Base-by-base conservation (phyloP, 1,140 invertebrate genomes). In the Diachasmimorpha longicaudata region DNA sequence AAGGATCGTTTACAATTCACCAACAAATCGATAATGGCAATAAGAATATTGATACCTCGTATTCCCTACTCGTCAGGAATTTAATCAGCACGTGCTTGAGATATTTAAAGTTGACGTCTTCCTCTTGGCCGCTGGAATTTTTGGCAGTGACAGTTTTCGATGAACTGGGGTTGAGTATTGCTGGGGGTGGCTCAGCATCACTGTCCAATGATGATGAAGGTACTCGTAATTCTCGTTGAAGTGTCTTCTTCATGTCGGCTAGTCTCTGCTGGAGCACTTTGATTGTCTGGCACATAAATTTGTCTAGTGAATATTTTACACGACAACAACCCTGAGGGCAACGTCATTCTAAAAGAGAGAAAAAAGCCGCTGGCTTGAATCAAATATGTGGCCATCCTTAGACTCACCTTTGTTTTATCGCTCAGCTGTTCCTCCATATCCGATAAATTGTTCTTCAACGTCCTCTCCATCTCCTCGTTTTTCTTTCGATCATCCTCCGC, bases 71-170 rank as follows among this genome's bases (percentile, higher is more conserved):
- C 0, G 96, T 96, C 79, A 98, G 90, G 87, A 98, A 97, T 85
- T 97, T 97, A 6, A 98, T 93, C 70, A 98, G 92, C 75, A 98
- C 96, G 87, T 98, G 96, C 84, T 97, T 97, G 70, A 98, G 90
- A 88, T 98, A 97, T 84, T 95, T 93, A 81, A 94, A 93, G 87
- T 96, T 96, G 48, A 96, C 93, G 80, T 96, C 94, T 4, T 93
- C 91, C 58, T 94, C 93, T 52, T 81, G 84, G 9, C 82, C 79
- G 48, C 78, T 84, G 19, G 75, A 82, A 11, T 82, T 77, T 68
- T 83, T 87, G 72, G 83, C 80, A 82, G 83, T 88, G 72, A 91
- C 87, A 77, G 91, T 91, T 79, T 91, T 90, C 5, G 91, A 91
- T 42, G 89, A 90, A 81, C 88, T 91, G 5, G 90, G 90, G 66